A percentile compares a stretch with the other conserved stretches of the same genome.
phyloP scores from a whole-genome alignment of 1,140 invertebrate species.

The Caenorhabditis briggsae region DNA sequence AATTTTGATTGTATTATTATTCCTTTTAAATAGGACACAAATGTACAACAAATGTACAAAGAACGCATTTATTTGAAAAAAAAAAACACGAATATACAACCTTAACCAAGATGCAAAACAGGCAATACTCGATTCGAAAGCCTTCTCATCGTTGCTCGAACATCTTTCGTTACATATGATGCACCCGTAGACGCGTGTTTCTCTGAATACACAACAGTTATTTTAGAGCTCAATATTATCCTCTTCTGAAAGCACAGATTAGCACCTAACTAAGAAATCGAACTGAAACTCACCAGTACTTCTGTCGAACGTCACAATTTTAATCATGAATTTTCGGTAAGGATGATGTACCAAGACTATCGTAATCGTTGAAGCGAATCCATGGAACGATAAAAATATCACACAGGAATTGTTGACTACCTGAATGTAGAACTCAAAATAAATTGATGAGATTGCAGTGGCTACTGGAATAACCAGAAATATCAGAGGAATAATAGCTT shows the following conservation, averaged over 20 bases:
- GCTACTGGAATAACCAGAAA: neutral
- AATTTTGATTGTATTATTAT: too few species aligned
- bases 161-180: neutral
- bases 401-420: neutral
- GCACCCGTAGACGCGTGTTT: constrained; percentile 20
- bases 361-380: constrained; percentile 5
- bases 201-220: neutral
- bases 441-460: neutral
- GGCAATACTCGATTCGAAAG: constrained; percentile 3
- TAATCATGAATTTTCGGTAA: constrained; percentile 8
- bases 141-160: constrained; percentile 16
- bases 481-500: neutral
- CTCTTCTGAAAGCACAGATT: neutral
- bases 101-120: neutral
- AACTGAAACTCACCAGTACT: neutral
- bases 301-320: neutral
- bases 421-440: constrained; percentile 24
- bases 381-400: constrained; percentile 17
- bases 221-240: neutral
- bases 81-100: neutral
- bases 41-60: too few species aligned
- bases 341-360: constrained; percentile 27
- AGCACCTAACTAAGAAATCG: too few species aligned
- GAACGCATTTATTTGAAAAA: neutral
- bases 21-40: neutral